These are phyloP conservation scores for Strigamia transsilvanica DNA, from an alignment of 2,888 invertebrate species.

Conservation along the genomic window DNA sequence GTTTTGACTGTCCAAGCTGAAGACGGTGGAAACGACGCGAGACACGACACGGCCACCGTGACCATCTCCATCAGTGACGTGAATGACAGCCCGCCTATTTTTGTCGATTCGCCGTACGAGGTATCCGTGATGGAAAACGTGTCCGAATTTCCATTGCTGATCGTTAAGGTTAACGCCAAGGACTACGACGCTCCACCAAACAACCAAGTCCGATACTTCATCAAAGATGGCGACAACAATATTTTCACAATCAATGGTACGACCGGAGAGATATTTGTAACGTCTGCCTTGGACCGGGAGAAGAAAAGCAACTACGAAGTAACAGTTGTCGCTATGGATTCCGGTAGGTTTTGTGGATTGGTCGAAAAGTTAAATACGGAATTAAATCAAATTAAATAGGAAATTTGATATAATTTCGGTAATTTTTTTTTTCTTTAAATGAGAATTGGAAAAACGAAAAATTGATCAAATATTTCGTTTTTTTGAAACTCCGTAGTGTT, in stretches of 20 bases:
- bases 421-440: too few species aligned
- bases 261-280: conserved; percentile 86
- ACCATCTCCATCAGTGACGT: conserved; percentile 87
- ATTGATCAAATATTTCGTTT: too few species aligned
- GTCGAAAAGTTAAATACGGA: background rate
- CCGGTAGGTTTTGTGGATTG: conserved; percentile 72
- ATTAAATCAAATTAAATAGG: too few species aligned
- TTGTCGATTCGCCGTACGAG: conserved; percentile 92
- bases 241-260: conserved; percentile 91
- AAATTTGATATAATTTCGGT: too few species aligned
- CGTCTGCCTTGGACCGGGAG: conserved; percentile 85
- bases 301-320: conserved; percentile 82
- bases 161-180: conserved; percentile 77
- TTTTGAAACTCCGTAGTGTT: too few species aligned
- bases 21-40: conserved; percentile 75
- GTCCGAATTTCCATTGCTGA: conserved; percentile 71
- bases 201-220: conserved; percentile 89
- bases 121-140: conserved; percentile 90
- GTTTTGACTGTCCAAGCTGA: conserved; percentile 84
- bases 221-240: conserved; percentile 88
- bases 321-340: conserved; percentile 91
- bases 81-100: conserved; percentile 92
- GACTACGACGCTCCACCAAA: conserved; percentile 91
- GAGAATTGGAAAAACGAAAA: too few species aligned
- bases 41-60: conserved; percentile 77